Evolutionary conservation across 2,888 invertebrate genomes (phyloP).

Genomic region (Andrena praecox): DNA sequence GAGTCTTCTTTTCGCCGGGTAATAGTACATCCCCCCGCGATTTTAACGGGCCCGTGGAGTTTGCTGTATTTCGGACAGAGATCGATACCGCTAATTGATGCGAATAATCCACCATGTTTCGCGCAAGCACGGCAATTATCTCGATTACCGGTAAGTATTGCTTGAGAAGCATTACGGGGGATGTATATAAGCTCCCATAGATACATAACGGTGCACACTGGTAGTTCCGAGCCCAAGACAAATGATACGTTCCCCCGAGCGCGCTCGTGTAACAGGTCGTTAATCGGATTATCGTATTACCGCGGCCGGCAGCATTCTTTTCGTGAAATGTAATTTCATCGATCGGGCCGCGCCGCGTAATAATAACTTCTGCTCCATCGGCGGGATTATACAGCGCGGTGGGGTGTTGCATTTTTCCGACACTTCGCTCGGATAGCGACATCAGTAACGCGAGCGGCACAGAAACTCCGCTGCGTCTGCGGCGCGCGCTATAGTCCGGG

Average conservation of each 20-base stretch:
- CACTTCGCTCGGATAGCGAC: neutral
- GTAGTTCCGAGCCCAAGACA: conserved; percentile 52
- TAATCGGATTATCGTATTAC: conserved; percentile 73
- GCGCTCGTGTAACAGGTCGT: conserved; percentile 68
- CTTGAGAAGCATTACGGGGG: conserved; percentile 48
- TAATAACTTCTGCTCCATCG: conserved; percentile 53
- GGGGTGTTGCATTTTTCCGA: neutral
- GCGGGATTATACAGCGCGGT: conserved; percentile 45
- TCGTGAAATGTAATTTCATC: conserved; percentile 70
- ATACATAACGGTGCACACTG: conserved; percentile 46
- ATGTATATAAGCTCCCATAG: conserved; percentile 38
- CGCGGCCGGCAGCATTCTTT: conserved; percentile 60
- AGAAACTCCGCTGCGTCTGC: neutral
- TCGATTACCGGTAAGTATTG: conserved; percentile 52
- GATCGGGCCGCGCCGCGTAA: conserved; percentile 54
- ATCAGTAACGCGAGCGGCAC: neutral
- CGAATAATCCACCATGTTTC: conserved; percentile 48
- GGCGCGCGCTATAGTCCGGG: neutral
- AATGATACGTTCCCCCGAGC: conserved; percentile 68
- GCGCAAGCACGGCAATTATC: conserved; percentile 46
- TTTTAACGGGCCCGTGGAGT: neutral
- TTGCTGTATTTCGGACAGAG: conserved; percentile 20
- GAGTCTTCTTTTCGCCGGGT: too few species aligned
- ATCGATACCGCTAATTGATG: conserved; percentile 33
- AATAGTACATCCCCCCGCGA: too few species aligned